These are phyloP conservation scores for Mastigias papua DNA, from an alignment of 30 jellyfish, hydroid and myxozoan genomes.

Conservation along the genomic window DNA sequence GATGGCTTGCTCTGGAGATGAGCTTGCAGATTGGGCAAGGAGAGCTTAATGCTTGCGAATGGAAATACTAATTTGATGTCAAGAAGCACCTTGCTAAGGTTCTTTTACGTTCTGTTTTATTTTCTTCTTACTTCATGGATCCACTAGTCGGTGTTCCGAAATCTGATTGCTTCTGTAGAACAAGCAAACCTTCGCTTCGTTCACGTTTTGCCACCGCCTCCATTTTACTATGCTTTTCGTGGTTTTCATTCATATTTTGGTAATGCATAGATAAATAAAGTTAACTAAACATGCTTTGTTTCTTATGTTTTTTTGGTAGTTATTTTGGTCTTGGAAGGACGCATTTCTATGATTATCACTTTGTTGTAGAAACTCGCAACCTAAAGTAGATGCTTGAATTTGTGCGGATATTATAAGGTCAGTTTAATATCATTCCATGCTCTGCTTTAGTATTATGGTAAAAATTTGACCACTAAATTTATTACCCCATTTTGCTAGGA, in stretches of 20 bases:
- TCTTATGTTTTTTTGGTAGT: too few relatives aligned
- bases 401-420: too few relatives aligned
- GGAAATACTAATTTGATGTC: not conserved
- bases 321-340: too few relatives aligned
- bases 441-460: too few relatives aligned
- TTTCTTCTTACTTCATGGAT: not conserved
- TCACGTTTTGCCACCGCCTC: conserved; percentile 25
- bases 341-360: too few relatives aligned
- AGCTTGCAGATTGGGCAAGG: not conserved
- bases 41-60: not conserved
- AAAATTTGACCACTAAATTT: too few relatives aligned
- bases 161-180: not conserved
- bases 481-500: too few relatives aligned
- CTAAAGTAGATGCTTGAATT: too few relatives aligned
- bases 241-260: not conserved
- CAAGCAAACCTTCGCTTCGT: not conserved
- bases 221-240: not conserved
- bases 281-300: not conserved
- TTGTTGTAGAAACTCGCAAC: too few relatives aligned
- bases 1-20: not conserved
- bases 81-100: not conserved
- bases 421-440: too few relatives aligned
- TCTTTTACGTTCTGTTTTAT: too few relatives aligned
- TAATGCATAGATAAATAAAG: not conserved
- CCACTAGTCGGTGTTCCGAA: not conserved